A percentile compares a stretch with the other conserved stretches of the same genome.
Conservation (phyloP, 2,888 invertebrate species). For the Cantharis nigra region DNA sequence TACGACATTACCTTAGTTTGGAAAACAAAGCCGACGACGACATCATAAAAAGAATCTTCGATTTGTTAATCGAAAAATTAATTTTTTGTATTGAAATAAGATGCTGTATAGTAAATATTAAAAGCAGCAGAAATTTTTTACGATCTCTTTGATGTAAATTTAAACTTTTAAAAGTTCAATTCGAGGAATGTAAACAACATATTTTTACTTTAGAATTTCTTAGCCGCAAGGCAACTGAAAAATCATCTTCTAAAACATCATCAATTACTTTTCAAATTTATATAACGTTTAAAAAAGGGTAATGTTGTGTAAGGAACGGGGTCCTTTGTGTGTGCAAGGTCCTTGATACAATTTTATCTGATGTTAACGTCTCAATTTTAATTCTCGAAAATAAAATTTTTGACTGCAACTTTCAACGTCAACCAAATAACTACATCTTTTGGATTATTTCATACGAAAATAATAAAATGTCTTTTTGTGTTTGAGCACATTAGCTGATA, state of each 20-base stretch:
- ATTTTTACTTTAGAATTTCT: not conserved
- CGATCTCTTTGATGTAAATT: not conserved
- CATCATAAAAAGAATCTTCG: not conserved
- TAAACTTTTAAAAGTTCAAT: not conserved
- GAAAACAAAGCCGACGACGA: not conserved
- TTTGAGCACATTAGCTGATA: not conserved
- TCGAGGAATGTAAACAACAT: not conserved
- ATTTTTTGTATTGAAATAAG: not conserved
- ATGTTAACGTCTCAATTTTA: not conserved
- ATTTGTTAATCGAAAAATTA: not conserved
- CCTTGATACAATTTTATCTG: not conserved
- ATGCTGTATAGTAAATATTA: not conserved
- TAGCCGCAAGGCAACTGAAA: not conserved
- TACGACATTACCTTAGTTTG: not conserved
- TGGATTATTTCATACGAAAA: not conserved
- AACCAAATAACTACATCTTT: not conserved
- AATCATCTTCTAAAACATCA: slow-evolving; percentile 7
- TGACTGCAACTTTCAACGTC: not conserved
- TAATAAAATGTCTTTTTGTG: slow-evolving; percentile 1
- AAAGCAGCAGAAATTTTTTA: not conserved
- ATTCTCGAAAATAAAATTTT: not conserved
- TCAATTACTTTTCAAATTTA: slow-evolving; percentile 15
- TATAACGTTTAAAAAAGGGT: slow-evolving; percentile 6
- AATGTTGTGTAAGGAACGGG: not conserved
- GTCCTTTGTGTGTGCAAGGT: not conserved